Evolutionary conservation across 2,113 vertebrate genomes (phyloP), one percentile per base, ranked within the genome.

Genomic region (Grallaria varia): DNA sequence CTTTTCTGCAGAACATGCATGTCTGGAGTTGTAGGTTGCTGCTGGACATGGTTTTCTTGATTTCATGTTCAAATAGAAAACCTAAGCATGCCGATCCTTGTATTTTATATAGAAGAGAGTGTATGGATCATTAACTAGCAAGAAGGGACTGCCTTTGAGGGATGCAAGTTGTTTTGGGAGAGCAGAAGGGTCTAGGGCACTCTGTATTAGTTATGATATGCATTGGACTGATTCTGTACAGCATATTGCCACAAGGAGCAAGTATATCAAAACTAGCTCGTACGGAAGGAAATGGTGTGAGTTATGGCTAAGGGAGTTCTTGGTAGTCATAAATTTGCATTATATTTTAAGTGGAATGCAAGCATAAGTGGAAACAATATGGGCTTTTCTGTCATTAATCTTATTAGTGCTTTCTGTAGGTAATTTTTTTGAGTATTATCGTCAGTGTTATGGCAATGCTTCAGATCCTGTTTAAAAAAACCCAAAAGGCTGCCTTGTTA

Each of bases 351-450:
- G 21, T 59, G 18, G n/a, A 89, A 74, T 35, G 35, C 23, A 35
- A 5, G 47, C 24, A 7, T 33, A 74, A 88, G 30, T 75, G 71
- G 45, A 80, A 86, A 59, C 23, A 82, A 35, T 37, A 53, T 11
- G 13, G 10, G 2, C 1, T 53, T 79, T 88, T 85, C 28, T 76
- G 4, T 89, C n/a, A 28, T 78, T 81, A 58, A 16, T 66, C 37
- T 68, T 82, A 45, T 62, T 69, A 67, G 9, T 56, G n/a, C 40
- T 84, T 91, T 89, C 58, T 67, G 16, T 64, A 62, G 19, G 40
- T 75, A 9, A 42, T 82, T 90, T 93, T 89, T 94, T 55, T 85
- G 79, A 79, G 22, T 12, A 8, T 40, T 68, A 21, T 85, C 20
- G 69, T 72, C n/a, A 35, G 9, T 73, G 45, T 74, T 93, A 40